phyloP scores from a whole-genome alignment of 2,113 vertebrate species.

The Carassius auratus region DNA sequence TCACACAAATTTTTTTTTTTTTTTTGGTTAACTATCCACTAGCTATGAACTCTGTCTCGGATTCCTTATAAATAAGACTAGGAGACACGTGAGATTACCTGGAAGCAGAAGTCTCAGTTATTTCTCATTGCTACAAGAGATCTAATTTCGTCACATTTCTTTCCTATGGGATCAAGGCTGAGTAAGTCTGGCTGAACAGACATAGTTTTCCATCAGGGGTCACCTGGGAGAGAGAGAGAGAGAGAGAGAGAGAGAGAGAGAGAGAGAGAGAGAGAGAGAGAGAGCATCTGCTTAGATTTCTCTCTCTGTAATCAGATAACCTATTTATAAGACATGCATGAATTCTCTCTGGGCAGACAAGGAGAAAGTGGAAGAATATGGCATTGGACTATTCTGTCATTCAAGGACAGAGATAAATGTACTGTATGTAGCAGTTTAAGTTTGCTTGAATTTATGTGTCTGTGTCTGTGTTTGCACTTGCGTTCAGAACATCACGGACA shows the following conservation, averaged over 20 bases:
- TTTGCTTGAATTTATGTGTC: background rate
- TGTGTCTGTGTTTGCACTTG: background rate
- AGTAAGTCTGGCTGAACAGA: conserved; percentile 48
- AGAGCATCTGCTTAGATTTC: conserved; percentile 33
- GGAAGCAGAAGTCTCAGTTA: background rate
- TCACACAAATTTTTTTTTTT: background rate
- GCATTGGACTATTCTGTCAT: background rate
- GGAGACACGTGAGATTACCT: background rate
- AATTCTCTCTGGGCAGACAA: background rate
- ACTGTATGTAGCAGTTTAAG: background rate
- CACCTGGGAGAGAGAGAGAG: conserved; percentile 38
- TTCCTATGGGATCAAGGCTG: conserved; percentile 46
- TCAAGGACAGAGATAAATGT: background rate
- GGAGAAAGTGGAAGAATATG: background rate
- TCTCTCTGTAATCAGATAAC: conserved; percentile 23
- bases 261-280: conserved; percentile 9
- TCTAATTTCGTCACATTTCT: conserved; percentile 17
- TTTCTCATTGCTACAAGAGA: background rate
- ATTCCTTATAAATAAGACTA: background rate
- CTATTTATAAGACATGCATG: conserved; percentile 42
- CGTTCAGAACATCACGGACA: background rate
- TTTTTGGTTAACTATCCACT: background rate
- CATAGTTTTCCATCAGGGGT: conserved; percentile 73
- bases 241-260: background rate
- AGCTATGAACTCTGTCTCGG: background rate